phyloP scores from a whole-genome alignment of 2,113 vertebrate genomes.

The Aphelocoma coerulescens region DNA sequence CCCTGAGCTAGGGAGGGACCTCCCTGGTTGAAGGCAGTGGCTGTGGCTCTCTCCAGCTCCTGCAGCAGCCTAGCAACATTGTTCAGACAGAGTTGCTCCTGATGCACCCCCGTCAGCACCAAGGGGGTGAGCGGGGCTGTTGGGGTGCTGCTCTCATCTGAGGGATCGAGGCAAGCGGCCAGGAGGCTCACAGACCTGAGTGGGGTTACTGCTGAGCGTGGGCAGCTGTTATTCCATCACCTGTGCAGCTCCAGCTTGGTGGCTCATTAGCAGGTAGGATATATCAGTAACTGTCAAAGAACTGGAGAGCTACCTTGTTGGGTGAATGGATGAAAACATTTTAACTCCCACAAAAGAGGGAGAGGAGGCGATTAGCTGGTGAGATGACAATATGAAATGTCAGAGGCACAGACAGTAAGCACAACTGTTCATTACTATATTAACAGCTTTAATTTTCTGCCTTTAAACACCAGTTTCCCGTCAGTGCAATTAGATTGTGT shows the following conservation, averaged over 20 bases:
- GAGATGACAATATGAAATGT: conserved; percentile 66
- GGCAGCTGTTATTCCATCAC: not conserved
- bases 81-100: not conserved
- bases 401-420: conserved; percentile 62
- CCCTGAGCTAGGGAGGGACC: not conserved
- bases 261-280: conserved; percentile 57
- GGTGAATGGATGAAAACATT: conserved; percentile 54
- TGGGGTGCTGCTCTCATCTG: fast-evolving
- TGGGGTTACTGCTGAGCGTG: fast-evolving
- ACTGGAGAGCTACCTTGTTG: conserved; percentile 45
- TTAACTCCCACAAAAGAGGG: conserved; percentile 56
- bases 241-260: not conserved
- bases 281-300: conserved; percentile 44
- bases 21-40: not conserved
- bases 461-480: conserved; percentile 64
- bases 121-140: fast-evolving
- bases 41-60: not conserved
- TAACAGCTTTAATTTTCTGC: conserved; percentile 70
- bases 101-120: fast-evolving
- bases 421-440: conserved; percentile 69
- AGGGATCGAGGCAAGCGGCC: fast-evolving
- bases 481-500: conserved; percentile 55
- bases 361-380: conserved; percentile 58
- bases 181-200: not conserved
- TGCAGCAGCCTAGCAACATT: fast-evolving